Conservation (phyloP, 2,797 vertebrate species). For the Eutrigla gurnardus region DNA sequence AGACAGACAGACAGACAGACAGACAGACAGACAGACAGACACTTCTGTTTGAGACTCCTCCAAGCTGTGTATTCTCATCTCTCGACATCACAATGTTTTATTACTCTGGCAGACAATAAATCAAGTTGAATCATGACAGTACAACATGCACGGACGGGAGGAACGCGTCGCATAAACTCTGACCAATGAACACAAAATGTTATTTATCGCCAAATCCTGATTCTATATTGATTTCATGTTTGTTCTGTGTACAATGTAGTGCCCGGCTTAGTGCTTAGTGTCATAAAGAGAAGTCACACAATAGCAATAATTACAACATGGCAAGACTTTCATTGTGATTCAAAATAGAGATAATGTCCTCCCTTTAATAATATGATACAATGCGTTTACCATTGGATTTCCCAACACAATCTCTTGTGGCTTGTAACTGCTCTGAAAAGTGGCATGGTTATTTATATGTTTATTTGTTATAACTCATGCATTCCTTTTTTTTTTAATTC, state of each 20-base stretch:
- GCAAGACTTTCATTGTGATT: constrained; percentile 67
- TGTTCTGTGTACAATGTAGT: constrained; percentile 32
- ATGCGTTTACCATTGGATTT: constrained; percentile 56
- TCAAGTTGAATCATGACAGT: constrained; percentile 39
- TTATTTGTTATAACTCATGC: constrained; percentile 74
- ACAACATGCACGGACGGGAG: not conserved
- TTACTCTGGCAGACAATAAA: constrained; percentile 51
- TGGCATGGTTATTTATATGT: constrained; percentile 73
- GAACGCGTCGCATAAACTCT: constrained; percentile 47
- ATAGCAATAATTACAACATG: constrained; percentile 71
- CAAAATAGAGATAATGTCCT: constrained; percentile 72
- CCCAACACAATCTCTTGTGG: constrained; percentile 64
- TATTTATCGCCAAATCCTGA: constrained; percentile 46
- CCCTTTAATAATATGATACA: constrained; percentile 67
- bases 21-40: too few relatives aligned
- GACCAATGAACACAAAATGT: constrained; percentile 33
- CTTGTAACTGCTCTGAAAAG: constrained; percentile 62
- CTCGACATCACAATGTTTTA: constrained; percentile 38
- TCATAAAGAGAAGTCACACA: constrained; percentile 59
- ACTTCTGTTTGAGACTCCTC: constrained; percentile 25
- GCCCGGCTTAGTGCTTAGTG: constrained; percentile 13
- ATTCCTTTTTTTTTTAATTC: constrained; percentile 61
- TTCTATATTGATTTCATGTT: constrained; percentile 48
- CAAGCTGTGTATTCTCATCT: constrained; percentile 36
- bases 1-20: too few relatives aligned